A percentile compares a stretch with the other conserved stretches of the same genome.
Conservation (phyloP, 2,888 invertebrate species). For the Scaptomyza tumidula region DNA sequence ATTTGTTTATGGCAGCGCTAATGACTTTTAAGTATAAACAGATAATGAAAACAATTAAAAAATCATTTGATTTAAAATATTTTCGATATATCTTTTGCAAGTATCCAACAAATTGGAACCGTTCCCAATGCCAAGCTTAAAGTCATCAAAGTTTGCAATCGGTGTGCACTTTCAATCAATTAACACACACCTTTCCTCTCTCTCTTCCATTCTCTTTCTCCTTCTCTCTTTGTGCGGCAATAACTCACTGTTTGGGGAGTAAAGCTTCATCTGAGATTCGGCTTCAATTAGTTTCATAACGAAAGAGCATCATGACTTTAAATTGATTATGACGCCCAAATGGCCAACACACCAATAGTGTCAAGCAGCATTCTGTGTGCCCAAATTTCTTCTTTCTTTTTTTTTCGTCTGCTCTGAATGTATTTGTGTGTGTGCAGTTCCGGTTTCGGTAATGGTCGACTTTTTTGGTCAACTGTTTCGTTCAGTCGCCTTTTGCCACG, state of each 20-base stretch:
- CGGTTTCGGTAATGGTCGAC: conserved; percentile 39
- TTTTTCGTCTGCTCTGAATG: background rate
- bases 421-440: conserved; percentile 19
- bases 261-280: conserved; percentile 16
- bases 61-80: background rate
- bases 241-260: background rate
- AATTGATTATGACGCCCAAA: conserved; percentile 31
- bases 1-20: too few species aligned
- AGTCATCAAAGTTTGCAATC: background rate
- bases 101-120: too few species aligned
- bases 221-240: background rate
- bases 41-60: too few species aligned
- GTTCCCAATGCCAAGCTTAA: too few species aligned
- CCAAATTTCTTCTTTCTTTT: too few species aligned
- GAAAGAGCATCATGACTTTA: conserved; percentile 28
- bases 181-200: background rate
- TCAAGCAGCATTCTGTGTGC: conserved; percentile 4
- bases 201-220: too few species aligned
- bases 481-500: conserved; percentile 12
- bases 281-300: conserved; percentile 28
- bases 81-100: background rate
- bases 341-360: conserved; percentile 6
- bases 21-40: too few species aligned
- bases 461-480: conserved; percentile 30
- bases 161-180: conserved; percentile 14